Conservation (phyloP, 37 sponge, comb jelly and placozoan species). For the Aplysina aerophoba region DNA sequence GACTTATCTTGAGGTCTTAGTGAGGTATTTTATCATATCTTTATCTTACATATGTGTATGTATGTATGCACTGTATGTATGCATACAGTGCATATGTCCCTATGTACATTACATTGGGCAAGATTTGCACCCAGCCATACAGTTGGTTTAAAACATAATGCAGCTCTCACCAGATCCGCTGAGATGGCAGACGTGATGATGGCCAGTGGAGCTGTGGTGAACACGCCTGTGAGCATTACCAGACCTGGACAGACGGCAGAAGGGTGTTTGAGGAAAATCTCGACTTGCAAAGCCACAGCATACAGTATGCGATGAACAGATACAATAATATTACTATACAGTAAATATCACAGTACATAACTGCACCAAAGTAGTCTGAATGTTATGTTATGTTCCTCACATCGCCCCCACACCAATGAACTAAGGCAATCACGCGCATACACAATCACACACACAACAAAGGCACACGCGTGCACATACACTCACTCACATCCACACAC, state of each 20-base stretch:
- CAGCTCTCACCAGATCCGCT: slow-evolving; percentile 50
- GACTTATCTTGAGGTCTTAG: no score
- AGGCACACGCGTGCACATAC: neutral
- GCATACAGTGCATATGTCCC: neutral
- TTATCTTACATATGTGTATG: no score
- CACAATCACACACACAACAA: neutral
- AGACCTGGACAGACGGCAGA: slow-evolving; percentile 18
- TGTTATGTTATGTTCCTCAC: no score
- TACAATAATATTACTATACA: no score
- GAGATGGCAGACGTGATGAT: slow-evolving; percentile 88
- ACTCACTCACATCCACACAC: neutral
- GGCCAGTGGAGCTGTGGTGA: slow-evolving; percentile 80
- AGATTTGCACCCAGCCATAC: no score
- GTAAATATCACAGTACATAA: no score
- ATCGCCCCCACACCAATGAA: no score
- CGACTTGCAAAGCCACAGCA: neutral
- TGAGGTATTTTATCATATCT: no score
- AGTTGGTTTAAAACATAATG: no score
- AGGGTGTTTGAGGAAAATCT: neutral
- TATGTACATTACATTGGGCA: no score
- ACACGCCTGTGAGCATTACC: slow-evolving; percentile 58
- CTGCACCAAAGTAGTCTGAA: neutral
- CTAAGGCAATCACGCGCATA: neutral
- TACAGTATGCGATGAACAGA: neutral
- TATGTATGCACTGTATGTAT: neutral